Base-by-base conservation (phyloP, 2,888 invertebrate genomes). In the Odontothrips loti region DNA sequence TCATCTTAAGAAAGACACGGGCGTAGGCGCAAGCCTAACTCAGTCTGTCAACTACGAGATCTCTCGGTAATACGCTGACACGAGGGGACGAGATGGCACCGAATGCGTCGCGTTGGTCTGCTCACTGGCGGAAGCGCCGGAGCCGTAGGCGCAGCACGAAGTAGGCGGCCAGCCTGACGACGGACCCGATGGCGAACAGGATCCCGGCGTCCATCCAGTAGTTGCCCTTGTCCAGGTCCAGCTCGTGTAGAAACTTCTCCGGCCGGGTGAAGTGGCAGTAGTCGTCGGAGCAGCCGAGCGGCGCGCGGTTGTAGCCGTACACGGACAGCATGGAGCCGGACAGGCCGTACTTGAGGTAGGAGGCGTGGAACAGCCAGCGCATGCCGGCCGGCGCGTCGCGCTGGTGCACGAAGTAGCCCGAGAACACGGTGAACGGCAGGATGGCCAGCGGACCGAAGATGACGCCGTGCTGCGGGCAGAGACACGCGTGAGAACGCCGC, bases 371-470 rank as follows among this genome's bases (percentile, higher is more conserved):
- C 48, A 97, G 85, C 96, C 96, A 97, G 79, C 92, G 92, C 83
- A 96, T 88, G 85, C 92, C 92, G 0, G 88, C 87, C 12, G 96
- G 96, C 1, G 96, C 94, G 85, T 96, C 95, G 84, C 91, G 91
- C 84, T 94, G 90, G 85, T 93, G 94, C 1, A 98, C 92, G 87
- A 98, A 97, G 88, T 97, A 97, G 10, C 98, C 98, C 81, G 96
- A 96, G 89, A 98, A 97, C 84, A 96, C 90, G 43, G 95, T 91
- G 86, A 97, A 96, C 0, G 98, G 97, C 87, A 95, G 91, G 83
- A 95, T 92, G 85, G 93, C 91, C 83, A 97, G 92, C 12, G 97
- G 96, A 9, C 97, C 98, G 86, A 97, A 91, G 85, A 97, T 92
- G 9, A 96, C 95, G 20, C 96, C 96, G 86, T 94, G 92, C 96